These are phyloP conservation scores for Embidobia sp. DNA, from an alignment of 2,888 invertebrate genomes.

Conservation along the genomic window DNA sequence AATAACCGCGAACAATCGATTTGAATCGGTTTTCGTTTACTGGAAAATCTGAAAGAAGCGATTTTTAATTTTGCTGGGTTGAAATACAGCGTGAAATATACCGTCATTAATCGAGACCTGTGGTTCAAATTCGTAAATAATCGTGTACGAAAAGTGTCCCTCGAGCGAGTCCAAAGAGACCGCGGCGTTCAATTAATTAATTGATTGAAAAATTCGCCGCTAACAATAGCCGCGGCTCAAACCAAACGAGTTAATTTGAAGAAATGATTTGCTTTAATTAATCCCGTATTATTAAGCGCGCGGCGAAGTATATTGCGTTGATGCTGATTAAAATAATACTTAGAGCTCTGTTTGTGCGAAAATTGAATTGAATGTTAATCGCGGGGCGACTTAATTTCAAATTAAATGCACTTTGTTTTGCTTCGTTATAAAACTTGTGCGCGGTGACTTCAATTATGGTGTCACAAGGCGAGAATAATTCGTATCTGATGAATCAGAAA, in stretches of 20 bases:
- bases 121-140: too few relatives aligned
- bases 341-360: slow-evolving; percentile 11
- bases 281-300: slow-evolving; percentile 15
- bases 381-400: background rate
- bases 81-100: too few relatives aligned
- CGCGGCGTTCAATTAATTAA: slow-evolving; percentile 1
- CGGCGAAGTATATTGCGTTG: slow-evolving; percentile 9
- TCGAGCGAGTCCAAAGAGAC: too few relatives aligned
- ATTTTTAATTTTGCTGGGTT: too few relatives aligned
- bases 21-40: too few relatives aligned
- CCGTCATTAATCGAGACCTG: too few relatives aligned
- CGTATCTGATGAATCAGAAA: slow-evolving; percentile 19
- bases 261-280: slow-evolving; percentile 27
- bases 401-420: slow-evolving; percentile 29
- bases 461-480: background rate
- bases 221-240: too few relatives aligned
- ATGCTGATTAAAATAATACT: slow-evolving; percentile 24
- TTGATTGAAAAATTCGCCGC: background rate
- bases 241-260: slow-evolving; percentile 11
- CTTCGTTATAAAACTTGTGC: slow-evolving; percentile 17
- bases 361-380: slow-evolving; percentile 33
- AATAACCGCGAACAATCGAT: too few relatives aligned
- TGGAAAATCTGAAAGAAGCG: too few relatives aligned
- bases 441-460: slow-evolving; percentile 5
- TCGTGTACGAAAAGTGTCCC: too few relatives aligned